Base-by-base conservation (phyloP, 2,113 vertebrate species). In the Agelaius tricolor region DNA sequence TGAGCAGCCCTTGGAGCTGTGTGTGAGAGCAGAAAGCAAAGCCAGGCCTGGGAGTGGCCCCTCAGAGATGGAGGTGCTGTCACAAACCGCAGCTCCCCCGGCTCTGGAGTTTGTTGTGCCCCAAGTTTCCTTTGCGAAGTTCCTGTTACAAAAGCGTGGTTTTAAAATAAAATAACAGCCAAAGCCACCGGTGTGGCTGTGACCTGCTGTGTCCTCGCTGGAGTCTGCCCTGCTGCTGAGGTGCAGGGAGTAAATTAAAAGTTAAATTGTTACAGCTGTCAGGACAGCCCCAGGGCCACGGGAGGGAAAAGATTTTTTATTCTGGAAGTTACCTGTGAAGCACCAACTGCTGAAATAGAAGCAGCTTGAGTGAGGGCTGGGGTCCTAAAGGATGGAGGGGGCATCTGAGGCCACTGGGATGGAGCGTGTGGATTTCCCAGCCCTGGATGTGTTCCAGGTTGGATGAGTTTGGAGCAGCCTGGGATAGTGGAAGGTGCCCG, bases 261-360 rank as follows among this genome's bases (percentile, higher is more conserved):
- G 96, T 96, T 90, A 95, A 98, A 95, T 90, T 67, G 82, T 97
- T 97, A 69, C 95, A 96, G 97, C 93, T 97, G 82, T 94, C 89
- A 90, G 91, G 87, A 86, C n/a, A 49, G 95, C 86, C 86, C 81
- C 44, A 30, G 90, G 88, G 58, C 90, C 86, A 61, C 72, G 18
- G 58, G 84, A 88, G 67, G 87, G 54, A 62, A 94, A 95, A 52
- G 59, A 8, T 31, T 87, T 92, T 95, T 76, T 93, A 35, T 68
- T 66, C 54, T 96, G 89, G 74, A 78, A 93, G 51, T 79, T 54
- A 80, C 96, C 91, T 83, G 59, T 65, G 73, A 79, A 95, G 75
- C 37, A 37, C 37, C 37, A 8, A 37, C 37, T 37, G 37, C 37
- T 37, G 37, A 55, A 96, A 83, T 77, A 33, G 84, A 90, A 66